phyloP scores from a whole-genome alignment of 1,140 invertebrate genomes.

The Homalodisca vitripennis region DNA sequence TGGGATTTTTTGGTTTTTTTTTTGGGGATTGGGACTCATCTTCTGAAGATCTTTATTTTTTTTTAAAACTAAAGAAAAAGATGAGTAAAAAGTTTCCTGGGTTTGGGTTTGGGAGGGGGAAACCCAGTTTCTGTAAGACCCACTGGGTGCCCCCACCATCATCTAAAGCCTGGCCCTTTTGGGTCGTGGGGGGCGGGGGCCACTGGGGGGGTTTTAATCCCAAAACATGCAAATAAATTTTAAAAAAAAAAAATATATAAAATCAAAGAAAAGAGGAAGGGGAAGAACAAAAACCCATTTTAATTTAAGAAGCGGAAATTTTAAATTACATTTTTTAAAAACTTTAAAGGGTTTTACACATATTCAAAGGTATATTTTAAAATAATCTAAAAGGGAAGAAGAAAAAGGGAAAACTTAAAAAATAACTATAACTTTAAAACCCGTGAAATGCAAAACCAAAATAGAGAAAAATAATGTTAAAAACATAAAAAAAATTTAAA shows the following conservation, averaged over 20 bases:
- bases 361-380: too few relatives aligned
- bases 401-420: too few relatives aligned
- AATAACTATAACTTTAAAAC: too few relatives aligned
- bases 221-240: not conserved
- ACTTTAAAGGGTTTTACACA: too few relatives aligned
- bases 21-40: not conserved
- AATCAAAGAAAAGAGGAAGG: not conserved
- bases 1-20: too few relatives aligned
- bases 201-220: conserved; percentile 6
- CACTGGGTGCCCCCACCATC: not conserved
- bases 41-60: not conserved
- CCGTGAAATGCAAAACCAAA: too few relatives aligned
- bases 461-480: too few relatives aligned
- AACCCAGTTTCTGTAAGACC: conserved; percentile 11
- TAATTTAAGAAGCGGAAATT: too few relatives aligned
- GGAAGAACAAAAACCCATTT: too few relatives aligned
- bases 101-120: conserved; percentile 29
- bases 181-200: conserved; percentile 9
- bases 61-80: not conserved
- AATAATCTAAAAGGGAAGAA: too few relatives aligned
- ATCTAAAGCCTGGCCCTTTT: not conserved
- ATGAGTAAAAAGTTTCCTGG: not conserved
- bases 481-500: too few relatives aligned
- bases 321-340: too few relatives aligned
- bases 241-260: conserved; percentile 4